Base-by-base conservation (phyloP, 2,113 vertebrate species). In the Corythaixoides concolor region DNA sequence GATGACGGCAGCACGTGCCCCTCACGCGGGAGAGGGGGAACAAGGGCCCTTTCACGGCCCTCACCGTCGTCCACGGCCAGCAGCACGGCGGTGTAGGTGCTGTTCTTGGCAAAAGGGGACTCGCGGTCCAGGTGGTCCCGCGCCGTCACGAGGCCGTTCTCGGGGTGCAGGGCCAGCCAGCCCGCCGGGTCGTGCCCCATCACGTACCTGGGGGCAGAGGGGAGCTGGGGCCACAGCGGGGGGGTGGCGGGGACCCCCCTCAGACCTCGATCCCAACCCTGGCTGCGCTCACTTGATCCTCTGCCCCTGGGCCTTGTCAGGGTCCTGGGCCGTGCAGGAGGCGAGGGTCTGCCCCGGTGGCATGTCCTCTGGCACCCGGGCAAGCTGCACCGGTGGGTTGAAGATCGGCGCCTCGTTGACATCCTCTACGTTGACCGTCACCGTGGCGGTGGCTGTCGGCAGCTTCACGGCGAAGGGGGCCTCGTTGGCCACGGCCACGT, bases 41-140 rank as follows among this genome's bases (percentile, higher is more conserved):
- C 94, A 97, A 96, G 68, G 73, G 59, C 60, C 18, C 53, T 96
- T 97, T 94, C 68, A 86, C 15, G 7, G 75, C 47, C 12, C 78
- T 97, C 97, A 99, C 99, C 99, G 47, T 99, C 86, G 3, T 99
- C 99, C 20, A 95, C 95, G 0, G 99, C 99, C 85, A 98, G 96
- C 78, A 99, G 97, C 12, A 97, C 20, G 5, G 98, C 98, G 2
- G 58, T 74, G 39, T 99, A 99, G 94, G 97, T 97, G 60, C 97
- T 73, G 75, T 98, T 96, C 77, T 85, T 98, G 69, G 98, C 95
- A 4, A 98, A 98, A 47, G 13, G 27, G 4, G 98, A 98, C 90
- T 99, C 99, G 9, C 99, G 98, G 96, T 99, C 99, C 97, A 99
- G 96, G 11, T 15, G 0, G 9, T 52, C 97, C 9, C 76, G 97